Conservation (phyloP, 2,113 vertebrate genomes). For the Lucifuga dentata region DNA sequence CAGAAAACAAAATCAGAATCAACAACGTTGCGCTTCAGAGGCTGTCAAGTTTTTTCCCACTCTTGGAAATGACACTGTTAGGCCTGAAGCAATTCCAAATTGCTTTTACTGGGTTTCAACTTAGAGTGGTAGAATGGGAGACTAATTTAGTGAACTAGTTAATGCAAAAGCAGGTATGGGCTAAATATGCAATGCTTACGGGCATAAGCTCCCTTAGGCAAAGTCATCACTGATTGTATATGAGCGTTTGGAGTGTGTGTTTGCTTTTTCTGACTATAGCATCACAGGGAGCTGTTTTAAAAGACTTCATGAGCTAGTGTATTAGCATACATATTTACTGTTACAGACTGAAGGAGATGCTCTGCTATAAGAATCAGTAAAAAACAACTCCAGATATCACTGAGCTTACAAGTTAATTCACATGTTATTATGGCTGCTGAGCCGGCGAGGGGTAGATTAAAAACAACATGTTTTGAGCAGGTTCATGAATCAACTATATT, state of each 20-base stretch:
- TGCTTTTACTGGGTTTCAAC: not conserved
- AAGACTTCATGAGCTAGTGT: slow-evolving; percentile 75
- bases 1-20: too few relatives aligned
- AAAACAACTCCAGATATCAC: slow-evolving; percentile 66
- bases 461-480: slow-evolving; percentile 81
- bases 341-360: slow-evolving; percentile 62
- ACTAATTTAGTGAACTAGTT: slow-evolving; percentile 4
- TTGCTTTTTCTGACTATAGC: slow-evolving; percentile 45
- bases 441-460: slow-evolving; percentile 81
- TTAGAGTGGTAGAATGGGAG: slow-evolving; percentile 9
- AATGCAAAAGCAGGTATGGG: not conserved
- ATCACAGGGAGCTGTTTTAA: slow-evolving; percentile 64
- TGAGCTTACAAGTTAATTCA: slow-evolving; percentile 83
- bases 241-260: slow-evolving; percentile 22
- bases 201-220: slow-evolving; percentile 48
- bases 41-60: too few relatives aligned
- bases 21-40: too few relatives aligned
- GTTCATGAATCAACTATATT: slow-evolving; percentile 83
- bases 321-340: slow-evolving; percentile 83
- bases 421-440: slow-evolving; percentile 81
- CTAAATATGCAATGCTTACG: slow-evolving; percentile 31
- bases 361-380: slow-evolving; percentile 58
- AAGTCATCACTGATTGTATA: slow-evolving; percentile 46
- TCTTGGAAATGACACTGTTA: too few relatives aligned
- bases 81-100: not conserved